These are phyloP conservation scores for Neodon shergylaensis DNA, from an alignment of 2,113 vertebrate genomes.

Conservation along the genomic window DNA sequence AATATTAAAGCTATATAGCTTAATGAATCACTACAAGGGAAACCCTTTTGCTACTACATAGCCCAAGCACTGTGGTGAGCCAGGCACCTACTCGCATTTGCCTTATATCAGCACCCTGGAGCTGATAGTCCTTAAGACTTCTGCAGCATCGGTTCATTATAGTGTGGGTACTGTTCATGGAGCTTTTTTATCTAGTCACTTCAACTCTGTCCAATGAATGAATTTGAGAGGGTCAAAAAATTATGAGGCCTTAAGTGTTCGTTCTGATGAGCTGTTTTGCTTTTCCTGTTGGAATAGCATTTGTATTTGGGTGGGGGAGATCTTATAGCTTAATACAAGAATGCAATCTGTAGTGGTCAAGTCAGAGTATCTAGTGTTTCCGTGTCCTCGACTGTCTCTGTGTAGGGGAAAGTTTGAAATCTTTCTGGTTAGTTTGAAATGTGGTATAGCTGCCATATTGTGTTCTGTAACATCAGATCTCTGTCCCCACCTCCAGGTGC, in stretches of 20 bases:
- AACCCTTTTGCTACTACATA: not conserved
- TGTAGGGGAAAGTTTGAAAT: too few relatives aligned
- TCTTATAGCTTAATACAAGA: not conserved
- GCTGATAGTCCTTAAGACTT: not conserved
- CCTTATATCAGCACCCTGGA: not conserved
- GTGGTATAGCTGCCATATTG: too few relatives aligned
- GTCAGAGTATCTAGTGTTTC: not conserved
- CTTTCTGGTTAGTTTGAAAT: not conserved
- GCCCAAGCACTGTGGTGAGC: not conserved
- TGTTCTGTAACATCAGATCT: not conserved
- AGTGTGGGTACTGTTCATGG: not conserved
- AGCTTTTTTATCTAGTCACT: not conserved
- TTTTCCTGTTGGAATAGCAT: not conserved
- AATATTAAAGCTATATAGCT: not conserved
- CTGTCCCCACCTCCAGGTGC: not conserved
- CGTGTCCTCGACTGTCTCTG: not conserved
- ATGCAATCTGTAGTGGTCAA: not conserved
- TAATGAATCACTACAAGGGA: not conserved
- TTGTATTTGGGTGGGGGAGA: not conserved
- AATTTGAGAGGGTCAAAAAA: not conserved
- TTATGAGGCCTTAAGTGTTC: not conserved
- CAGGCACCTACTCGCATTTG: not conserved
- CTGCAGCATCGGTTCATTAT: not conserved
- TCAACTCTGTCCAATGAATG: not conserved
- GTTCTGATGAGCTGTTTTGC: not conserved